These are phyloP conservation scores for Palythoa grandiflora DNA, from an alignment of 92 coral and sea anemone genomes.

Conservation along the genomic window DNA sequence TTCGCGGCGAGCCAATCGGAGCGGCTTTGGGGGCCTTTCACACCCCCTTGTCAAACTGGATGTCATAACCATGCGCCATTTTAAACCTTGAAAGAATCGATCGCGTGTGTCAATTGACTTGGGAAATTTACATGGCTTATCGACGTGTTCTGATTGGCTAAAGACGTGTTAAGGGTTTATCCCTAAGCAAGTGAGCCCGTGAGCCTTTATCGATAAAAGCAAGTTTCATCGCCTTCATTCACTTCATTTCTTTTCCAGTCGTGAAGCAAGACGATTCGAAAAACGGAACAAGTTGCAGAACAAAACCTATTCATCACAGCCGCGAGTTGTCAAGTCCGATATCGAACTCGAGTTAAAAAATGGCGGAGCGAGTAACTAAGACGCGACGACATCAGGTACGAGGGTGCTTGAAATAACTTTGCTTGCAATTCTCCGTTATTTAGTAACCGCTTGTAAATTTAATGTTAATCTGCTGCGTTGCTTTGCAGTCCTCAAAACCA, in stretches of 20 bases:
- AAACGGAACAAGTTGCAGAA: slow-evolving; percentile 9
- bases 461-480: background rate
- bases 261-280: background rate
- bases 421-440: background rate
- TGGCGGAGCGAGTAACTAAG: slow-evolving; percentile 35
- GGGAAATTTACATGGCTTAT: slow-evolving; percentile 37
- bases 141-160: slow-evolving; percentile 42
- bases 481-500: slow-evolving; percentile 80
- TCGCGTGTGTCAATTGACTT: slow-evolving; percentile 48
- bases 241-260: slow-evolving; percentile 24
- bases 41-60: slow-evolving; percentile 37
- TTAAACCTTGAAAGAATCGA: slow-evolving; percentile 9
- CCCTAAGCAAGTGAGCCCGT: slow-evolving; percentile 55
- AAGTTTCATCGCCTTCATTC: slow-evolving; percentile 29
- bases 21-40: background rate
- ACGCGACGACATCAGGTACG: slow-evolving; percentile 44
- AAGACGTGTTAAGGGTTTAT: slow-evolving; percentile 39
- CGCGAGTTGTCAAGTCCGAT: background rate
- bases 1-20: slow-evolving; percentile 28
- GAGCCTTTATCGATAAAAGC: slow-evolving; percentile 30
- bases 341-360: background rate
- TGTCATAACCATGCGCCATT: slow-evolving; percentile 35
- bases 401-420: background rate
- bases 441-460: background rate
- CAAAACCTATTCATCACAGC: background rate